Conservation (phyloP, 2,113 vertebrate species). For the Gallinago undulata region DNA sequence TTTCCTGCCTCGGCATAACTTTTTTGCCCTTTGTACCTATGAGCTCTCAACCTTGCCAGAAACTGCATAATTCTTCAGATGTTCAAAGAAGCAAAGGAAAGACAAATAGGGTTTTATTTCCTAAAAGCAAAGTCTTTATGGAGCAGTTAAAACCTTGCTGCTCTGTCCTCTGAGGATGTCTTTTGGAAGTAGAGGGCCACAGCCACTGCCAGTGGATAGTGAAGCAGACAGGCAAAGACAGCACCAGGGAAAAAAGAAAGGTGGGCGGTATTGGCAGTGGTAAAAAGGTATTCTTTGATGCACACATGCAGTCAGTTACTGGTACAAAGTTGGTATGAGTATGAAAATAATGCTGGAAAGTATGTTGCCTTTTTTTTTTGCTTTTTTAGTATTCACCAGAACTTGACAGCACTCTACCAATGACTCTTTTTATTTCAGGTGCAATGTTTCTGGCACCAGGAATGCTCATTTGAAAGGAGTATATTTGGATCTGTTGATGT, state of each 20-base stretch:
- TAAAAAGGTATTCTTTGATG: not conserved
- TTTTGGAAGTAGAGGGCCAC: not conserved
- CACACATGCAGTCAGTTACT: fast-evolving
- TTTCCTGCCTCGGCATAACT: not conserved
- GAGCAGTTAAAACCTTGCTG: not conserved
- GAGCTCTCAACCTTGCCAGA: not conserved
- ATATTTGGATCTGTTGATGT: not conserved
- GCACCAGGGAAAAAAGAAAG: not conserved
- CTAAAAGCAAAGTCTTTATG: not conserved
- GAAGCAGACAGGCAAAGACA: not conserved
- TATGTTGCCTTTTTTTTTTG: not conserved
- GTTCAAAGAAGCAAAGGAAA: not conserved
- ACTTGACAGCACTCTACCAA: not conserved
- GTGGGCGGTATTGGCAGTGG: fast-evolving
- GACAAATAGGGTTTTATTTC: not conserved
- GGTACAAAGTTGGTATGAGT: not conserved
- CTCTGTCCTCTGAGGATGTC: not conserved
- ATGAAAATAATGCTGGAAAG: not conserved
- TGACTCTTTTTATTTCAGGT: not conserved
- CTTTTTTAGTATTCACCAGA: not conserved
- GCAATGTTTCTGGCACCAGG: not conserved
- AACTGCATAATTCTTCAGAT: not conserved
- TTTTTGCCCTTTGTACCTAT: not conserved
- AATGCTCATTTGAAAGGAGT: not conserved
- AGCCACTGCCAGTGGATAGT: not conserved